Evolutionary conservation across 2,113 vertebrate genomes (phyloP).

Genomic region (Tachysurus vachellii): DNA sequence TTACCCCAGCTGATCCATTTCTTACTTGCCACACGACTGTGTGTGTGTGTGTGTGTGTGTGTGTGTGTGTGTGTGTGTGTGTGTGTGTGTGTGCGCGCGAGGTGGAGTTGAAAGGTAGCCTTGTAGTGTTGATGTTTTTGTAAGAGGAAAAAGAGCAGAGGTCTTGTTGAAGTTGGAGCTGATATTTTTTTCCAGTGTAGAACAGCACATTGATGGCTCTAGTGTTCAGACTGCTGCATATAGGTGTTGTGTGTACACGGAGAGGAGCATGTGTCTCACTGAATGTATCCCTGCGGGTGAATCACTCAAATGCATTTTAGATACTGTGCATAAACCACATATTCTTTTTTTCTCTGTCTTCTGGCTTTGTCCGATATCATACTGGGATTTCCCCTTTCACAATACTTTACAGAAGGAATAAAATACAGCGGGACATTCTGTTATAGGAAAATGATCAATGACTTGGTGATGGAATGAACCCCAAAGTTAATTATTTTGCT

Average conservation of each 20-base stretch:
- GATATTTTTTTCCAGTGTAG: constrained; percentile 49
- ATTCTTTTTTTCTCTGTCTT: neutral
- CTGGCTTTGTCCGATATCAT: constrained; percentile 15
- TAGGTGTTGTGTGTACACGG: neutral
- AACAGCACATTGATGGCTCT: constrained; percentile 30
- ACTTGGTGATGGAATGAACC: neutral
- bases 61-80: constrained; percentile 40
- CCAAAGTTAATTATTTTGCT: neutral
- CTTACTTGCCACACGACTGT: constrained; percentile 52
- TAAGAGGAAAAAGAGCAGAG: constrained; percentile 35
- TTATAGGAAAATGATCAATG: neutral
- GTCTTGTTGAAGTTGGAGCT: constrained; percentile 50
- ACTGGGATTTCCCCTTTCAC: constrained; percentile 37
- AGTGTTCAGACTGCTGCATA: neutral
- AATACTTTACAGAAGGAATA: neutral
- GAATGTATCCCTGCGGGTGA: neutral
- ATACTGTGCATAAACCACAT: neutral
- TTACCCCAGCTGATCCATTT: constrained; percentile 46
- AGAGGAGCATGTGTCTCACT: constrained; percentile 22
- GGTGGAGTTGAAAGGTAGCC: constrained; percentile 48
- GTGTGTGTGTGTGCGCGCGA: constrained; percentile 41
- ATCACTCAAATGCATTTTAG: neutral
- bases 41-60: constrained; percentile 38
- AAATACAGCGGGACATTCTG: neutral
- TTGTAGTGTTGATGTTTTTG: constrained; percentile 55